Evolutionary conservation across 2,797 vertebrate species (phyloP).

Genomic region (Rhinatrema bivittatum): DNA sequence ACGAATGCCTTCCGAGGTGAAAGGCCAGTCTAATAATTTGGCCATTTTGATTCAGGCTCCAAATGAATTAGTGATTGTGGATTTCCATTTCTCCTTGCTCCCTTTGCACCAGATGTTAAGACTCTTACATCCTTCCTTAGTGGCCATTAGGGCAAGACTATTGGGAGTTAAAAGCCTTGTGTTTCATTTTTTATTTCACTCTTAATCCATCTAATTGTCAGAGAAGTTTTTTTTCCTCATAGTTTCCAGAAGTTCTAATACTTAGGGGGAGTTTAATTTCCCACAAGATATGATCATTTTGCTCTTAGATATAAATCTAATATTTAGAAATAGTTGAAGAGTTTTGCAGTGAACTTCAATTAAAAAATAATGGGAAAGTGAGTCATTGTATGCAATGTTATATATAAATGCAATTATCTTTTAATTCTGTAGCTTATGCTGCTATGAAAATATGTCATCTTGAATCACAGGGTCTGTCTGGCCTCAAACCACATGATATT

Average conservation of each 20-base stretch:
- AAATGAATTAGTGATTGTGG: background rate
- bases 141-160: constrained; percentile 34
- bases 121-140: constrained; percentile 26
- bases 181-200: constrained; percentile 40
- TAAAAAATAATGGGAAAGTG: no score
- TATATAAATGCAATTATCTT: no score
- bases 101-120: constrained; percentile 42
- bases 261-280: constrained; percentile 18
- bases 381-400: no score
- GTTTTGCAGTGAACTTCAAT: no score
- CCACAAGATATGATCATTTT: constrained; percentile 2
- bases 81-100: constrained; percentile 8
- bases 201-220: constrained; percentile 30
- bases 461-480: no score
- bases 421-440: no score
- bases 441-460: no score
- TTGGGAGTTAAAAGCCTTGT: constrained; percentile 31
- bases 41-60: background rate
- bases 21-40: constrained; percentile 40
- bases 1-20: constrained; percentile 27
- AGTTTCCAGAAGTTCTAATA: constrained; percentile 12
- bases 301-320: constrained; percentile 8
- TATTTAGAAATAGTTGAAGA: constrained; percentile 6
- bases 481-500: no score
- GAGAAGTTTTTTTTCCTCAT: constrained; percentile 16